These are phyloP conservation scores for Hyphantria cunea DNA, from an alignment of 1,140 invertebrate species.

Conservation along the genomic window DNA sequence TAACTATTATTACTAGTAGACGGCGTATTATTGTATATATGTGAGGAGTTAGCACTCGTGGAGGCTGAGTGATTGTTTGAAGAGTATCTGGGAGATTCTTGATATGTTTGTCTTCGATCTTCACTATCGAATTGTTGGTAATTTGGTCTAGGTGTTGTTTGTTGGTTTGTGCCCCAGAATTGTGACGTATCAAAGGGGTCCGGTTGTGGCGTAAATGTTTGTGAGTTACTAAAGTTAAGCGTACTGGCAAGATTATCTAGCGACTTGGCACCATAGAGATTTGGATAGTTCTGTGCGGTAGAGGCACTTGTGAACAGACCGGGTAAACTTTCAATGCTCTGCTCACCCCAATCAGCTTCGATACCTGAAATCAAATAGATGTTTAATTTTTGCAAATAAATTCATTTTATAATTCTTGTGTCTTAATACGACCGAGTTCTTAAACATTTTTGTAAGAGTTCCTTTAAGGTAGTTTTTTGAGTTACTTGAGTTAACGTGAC, in stretches of 20 bases:
- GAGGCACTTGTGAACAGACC: constrained; percentile 42
- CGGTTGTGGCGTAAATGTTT: constrained; percentile 22
- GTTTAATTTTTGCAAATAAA: too few species aligned
- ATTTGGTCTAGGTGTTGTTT: constrained; percentile 47
- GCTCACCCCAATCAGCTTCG: constrained; percentile 62
- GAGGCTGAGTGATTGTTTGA: constrained; percentile 38
- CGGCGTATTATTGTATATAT: constrained; percentile 48
- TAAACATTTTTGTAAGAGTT: too few species aligned
- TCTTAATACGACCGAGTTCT: too few species aligned
- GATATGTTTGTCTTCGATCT: constrained; percentile 34
- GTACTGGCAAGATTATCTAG: constrained; percentile 53
- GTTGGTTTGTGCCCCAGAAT: constrained; percentile 43
- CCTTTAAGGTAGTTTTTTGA: too few species aligned
- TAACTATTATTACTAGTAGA: constrained; percentile 35
- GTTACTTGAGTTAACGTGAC: too few species aligned
- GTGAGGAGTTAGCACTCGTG: constrained; percentile 27
- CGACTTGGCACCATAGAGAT: constrained; percentile 68
- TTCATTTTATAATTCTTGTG: too few species aligned
- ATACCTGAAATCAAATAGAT: constrained; percentile 46
- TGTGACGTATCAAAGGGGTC: constrained; percentile 68
- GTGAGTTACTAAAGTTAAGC: constrained; percentile 22
- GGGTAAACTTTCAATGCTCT: constrained; percentile 66
- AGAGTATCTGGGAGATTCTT: constrained; percentile 62
- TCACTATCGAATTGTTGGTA: constrained; percentile 52
- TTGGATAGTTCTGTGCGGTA: constrained; percentile 39